phyloP scores from a whole-genome alignment of 2,888 invertebrate genomes.

The Drosophila nigritarsus region DNA sequence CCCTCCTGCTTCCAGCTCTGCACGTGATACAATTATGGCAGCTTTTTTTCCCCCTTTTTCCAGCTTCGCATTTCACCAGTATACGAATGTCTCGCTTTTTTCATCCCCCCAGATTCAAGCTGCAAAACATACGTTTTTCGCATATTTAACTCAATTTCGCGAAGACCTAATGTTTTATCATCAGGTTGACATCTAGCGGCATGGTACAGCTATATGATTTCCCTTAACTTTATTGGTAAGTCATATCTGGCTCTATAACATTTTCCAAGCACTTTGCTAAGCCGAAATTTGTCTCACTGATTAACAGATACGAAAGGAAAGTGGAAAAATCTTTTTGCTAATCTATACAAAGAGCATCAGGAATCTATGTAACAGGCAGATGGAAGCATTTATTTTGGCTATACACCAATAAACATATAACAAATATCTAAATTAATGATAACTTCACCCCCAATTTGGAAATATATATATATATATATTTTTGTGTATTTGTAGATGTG shows the following conservation, averaged over 20 bases:
- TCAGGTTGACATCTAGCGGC: not conserved
- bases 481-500: not conserved
- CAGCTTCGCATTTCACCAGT: constrained; percentile 23
- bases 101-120: constrained; percentile 32
- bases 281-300: not conserved
- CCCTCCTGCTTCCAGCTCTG: constrained; percentile 38
- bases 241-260: not conserved
- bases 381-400: too few species aligned
- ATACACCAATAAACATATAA: accelerated
- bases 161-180: not conserved
- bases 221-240: not conserved
- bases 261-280: not conserved
- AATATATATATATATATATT: accelerated
- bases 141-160: constrained; percentile 65
- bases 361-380: not conserved
- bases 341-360: not conserved
- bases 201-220: not conserved
- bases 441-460: not conserved
- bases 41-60: constrained; percentile 63
- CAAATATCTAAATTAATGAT: not conserved
- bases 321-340: not conserved
- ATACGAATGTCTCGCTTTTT: constrained; percentile 23
- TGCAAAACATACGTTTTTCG: constrained; percentile 73
- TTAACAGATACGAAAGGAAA: too few species aligned
- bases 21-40: constrained; percentile 84